Percentiles rank a stretch among this genome's conserved stretches.
Evolutionary conservation across 1,140 invertebrate genomes (phyloP).

Genomic region (Platyscapa corneri): DNA sequence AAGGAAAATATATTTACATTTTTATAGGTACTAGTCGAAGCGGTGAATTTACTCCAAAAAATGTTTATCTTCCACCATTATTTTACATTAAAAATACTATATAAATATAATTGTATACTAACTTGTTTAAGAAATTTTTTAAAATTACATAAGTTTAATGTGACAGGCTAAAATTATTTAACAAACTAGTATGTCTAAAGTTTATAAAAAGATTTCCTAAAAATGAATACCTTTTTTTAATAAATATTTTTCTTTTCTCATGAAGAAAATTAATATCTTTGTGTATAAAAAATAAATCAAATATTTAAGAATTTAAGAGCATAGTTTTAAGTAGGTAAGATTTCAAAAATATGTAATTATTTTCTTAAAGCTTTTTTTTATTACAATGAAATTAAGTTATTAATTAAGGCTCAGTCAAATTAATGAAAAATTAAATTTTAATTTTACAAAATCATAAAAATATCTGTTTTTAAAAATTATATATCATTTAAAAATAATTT

Average conservation of each 20-base stretch:
- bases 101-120: slow-evolving; percentile 12
- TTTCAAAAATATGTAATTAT: neutral
- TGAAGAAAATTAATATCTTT: neutral
- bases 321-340: neutral
- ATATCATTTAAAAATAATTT: no score
- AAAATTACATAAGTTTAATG: neutral
- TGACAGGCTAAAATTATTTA: neutral
- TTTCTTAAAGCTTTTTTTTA: no score
- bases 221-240: neutral
- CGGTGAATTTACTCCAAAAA: slow-evolving; percentile 31
- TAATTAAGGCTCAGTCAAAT: no score
- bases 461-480: no score
- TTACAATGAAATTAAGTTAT: no score
- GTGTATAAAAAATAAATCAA: neutral
- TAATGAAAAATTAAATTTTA: no score
- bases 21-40: slow-evolving; percentile 35
- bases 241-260: neutral
- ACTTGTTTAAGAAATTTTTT: slow-evolving; percentile 8
- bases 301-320: neutral
- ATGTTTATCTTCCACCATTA: slow-evolving; percentile 36
- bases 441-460: no score
- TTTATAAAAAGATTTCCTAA: slow-evolving; percentile 28
- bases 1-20: slow-evolving; percentile 23
- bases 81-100: slow-evolving; percentile 21
- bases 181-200: neutral